A percentile compares a stretch with the other conserved stretches of the same genome.
phyloP scores from a whole-genome alignment of 2,888 invertebrate species.

The Euphydryas editha region DNA sequence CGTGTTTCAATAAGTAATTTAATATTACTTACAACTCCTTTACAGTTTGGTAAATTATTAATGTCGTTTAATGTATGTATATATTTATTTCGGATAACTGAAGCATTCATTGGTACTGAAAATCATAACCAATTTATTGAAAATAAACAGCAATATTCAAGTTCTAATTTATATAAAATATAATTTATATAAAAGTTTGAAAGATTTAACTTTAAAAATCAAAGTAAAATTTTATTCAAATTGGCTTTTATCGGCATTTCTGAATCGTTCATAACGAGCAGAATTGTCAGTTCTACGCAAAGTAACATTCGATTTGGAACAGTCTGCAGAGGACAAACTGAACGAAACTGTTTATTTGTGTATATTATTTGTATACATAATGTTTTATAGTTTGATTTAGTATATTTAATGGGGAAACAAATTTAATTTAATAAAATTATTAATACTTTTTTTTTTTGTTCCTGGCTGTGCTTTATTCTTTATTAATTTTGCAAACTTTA shows the following conservation, averaged over 20 bases:
- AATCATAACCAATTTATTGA: too few species aligned
- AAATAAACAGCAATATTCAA: too few species aligned
- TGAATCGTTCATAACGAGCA: background rate
- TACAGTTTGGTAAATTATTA: conserved; percentile 18
- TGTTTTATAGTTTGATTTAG: background rate
- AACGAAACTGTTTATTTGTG: background rate
- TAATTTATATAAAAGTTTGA: too few species aligned
- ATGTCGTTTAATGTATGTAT: background rate
- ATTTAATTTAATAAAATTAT: too few species aligned
- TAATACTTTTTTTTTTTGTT: too few species aligned
- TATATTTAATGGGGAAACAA: too few species aligned
- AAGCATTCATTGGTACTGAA: background rate
- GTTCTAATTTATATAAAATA: too few species aligned
- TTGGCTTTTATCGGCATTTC: background rate
- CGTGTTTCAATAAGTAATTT: conserved; percentile 32
- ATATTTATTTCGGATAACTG: background rate
- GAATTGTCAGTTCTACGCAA: background rate
- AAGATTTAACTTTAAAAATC: background rate
- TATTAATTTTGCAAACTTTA: too few species aligned
- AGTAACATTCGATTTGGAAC: background rate
- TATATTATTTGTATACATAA: background rate
- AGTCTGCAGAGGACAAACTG: background rate
- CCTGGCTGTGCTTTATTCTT: too few species aligned
- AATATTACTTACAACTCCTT: conserved; percentile 18
- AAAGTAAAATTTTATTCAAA: conserved; percentile 1